Percentiles rank a stretch among this genome's conserved stretches.
Conservation (phyloP, 2,797 vertebrate species). For the Paramormyrops hopkinsi region DNA sequence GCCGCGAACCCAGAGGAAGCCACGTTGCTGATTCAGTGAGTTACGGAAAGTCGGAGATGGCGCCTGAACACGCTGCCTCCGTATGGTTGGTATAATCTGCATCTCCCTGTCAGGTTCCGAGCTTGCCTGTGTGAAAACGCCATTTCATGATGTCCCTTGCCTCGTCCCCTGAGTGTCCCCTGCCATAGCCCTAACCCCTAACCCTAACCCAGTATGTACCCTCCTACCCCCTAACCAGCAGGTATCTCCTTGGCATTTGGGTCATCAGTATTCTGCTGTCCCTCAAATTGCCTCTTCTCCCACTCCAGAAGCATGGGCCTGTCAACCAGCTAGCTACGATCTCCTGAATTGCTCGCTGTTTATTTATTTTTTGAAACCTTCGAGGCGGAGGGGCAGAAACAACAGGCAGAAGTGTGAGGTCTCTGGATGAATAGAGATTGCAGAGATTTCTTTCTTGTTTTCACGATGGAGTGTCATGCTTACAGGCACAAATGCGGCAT, state of each 20-base stretch:
- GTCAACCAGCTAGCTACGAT: neutral
- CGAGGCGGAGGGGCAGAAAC: neutral
- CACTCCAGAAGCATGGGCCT: neutral
- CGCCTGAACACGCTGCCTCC: neutral
- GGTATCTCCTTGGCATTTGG: neutral
- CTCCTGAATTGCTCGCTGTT: neutral
- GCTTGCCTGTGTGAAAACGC: neutral
- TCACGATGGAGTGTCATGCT: neutral
- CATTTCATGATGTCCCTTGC: neutral
- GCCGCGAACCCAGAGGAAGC: neutral
- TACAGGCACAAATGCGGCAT: neutral
- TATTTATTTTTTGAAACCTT: neutral
- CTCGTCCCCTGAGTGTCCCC: neutral
- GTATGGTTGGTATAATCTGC: neutral
- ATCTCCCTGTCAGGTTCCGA: neutral
- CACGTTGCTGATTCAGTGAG: neutral
- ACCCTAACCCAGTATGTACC: neutral
- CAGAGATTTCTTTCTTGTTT: neutral
- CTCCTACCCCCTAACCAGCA: neutral
- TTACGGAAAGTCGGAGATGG: neutral
- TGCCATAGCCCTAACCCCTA: neutral
- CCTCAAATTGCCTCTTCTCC: neutral
- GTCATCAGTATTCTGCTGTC: neutral
- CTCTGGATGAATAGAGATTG: neutral
- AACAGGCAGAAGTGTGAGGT: neutral